phyloP scores from a whole-genome alignment of 2,888 invertebrate species.

The Cactoblastis cactorum region DNA sequence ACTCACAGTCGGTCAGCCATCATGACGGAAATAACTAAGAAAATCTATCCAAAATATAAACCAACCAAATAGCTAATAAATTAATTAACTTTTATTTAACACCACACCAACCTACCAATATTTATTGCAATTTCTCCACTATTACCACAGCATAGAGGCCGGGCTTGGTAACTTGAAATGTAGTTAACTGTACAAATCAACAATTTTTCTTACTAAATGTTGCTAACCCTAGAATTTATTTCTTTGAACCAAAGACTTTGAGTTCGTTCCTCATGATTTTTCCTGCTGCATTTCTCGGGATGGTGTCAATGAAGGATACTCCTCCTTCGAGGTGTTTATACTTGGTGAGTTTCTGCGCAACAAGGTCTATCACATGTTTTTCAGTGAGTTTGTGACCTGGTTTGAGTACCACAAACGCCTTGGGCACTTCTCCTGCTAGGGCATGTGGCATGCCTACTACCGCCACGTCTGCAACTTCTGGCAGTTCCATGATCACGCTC shows the following conservation, averaged over 20 bases:
- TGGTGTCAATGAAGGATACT: slow-evolving; percentile 82
- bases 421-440: slow-evolving; percentile 85
- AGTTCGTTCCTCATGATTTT: slow-evolving; percentile 87
- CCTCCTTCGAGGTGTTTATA: slow-evolving; percentile 87
- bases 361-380: slow-evolving; percentile 76
- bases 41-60: too few species aligned
- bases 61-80: background rate
- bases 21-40: too few species aligned
- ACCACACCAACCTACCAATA: too few species aligned
- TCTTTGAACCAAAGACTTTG: slow-evolving; percentile 62
- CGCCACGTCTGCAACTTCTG: slow-evolving; percentile 86
- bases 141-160: too few species aligned
- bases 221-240: slow-evolving; percentile 17
- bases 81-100: background rate
- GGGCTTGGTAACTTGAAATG: too few species aligned
- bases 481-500: slow-evolving; percentile 84
- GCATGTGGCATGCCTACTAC: slow-evolving; percentile 87
- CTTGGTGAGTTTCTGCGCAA: slow-evolving; percentile 82
- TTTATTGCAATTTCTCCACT: too few species aligned
- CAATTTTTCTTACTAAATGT: background rate
- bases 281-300: slow-evolving; percentile 87
- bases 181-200: background rate
- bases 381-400: slow-evolving; percentile 75
- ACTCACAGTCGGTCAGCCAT: too few species aligned
- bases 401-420: slow-evolving; percentile 84